Evolutionary conservation across 37 sponge, comb jelly and placozoan genomes (phyloP), one percentile per base, ranked within the genome.

Genomic region (Geodia barretti): DNA sequence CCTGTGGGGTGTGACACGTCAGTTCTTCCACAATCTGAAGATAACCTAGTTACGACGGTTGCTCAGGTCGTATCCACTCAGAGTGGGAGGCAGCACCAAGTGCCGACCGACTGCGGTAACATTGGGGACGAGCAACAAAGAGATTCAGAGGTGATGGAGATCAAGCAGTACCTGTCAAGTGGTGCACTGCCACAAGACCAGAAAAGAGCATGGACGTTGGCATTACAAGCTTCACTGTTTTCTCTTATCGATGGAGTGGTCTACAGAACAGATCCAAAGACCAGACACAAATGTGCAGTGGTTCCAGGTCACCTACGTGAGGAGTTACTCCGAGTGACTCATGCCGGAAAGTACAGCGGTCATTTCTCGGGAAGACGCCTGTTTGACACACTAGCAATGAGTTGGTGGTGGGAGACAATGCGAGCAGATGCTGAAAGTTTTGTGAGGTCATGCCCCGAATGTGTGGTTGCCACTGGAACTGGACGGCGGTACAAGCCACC

Each of bases 171-270:
- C n/a, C 65, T 64, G n/a, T 23, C 25, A n/a, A 19, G 5, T 64
- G 65, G 65, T 7, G n/a, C 8, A 19, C 65, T 64, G 5, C 65
- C 65, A 23, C n/a, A 29, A 26, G 30, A 64, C 65, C 65, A 64
- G 65, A 64, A 64, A 4, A 23, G 24, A 29, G 65, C 65, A 64
- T n/a, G 65, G 29, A 26, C 4, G 65, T 29, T 64, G 25, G 65
- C n/a, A 26, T 7, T 26, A 23, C 65, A 64, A n/a, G 4, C 25
- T 5, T 64, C 65, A 23, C 65, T 23, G n/a, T 64, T 64, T 26
- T 29, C 65, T n/a, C 65, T 64, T n/a, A 4, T 64, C 30, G 65
- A 64, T 64, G 65, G 65, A 24, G 65, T 64, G 11, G 29, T 64
- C 29, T 64, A 64, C 65, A 5, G 7, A 7, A 29, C 20, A 7